Evolutionary conservation across 2,888 invertebrate species (phyloP).

Genomic region (Calephelis perditalis): DNA sequence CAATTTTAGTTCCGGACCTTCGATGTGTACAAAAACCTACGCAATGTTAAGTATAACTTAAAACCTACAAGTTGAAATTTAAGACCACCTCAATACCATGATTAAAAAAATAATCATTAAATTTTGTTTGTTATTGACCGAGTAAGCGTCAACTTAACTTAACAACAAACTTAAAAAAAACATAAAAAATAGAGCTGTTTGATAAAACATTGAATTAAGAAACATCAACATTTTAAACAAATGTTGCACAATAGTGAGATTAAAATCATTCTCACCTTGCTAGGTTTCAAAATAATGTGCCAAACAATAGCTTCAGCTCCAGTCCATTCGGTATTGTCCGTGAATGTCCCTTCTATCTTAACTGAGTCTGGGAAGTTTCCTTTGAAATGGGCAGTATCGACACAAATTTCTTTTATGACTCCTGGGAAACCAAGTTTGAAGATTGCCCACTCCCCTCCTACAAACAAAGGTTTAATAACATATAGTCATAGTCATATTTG

Average conservation of each 20-base stretch:
- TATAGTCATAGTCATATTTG: neutral
- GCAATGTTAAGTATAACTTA: too few relatives aligned
- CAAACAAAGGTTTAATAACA: slow-evolving; percentile 21
- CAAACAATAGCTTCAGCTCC: slow-evolving; percentile 47
- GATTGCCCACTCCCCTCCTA: slow-evolving; percentile 80
- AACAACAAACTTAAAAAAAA: too few relatives aligned
- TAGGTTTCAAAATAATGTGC: slow-evolving; percentile 65
- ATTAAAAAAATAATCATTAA: too few relatives aligned
- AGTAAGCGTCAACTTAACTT: too few relatives aligned
- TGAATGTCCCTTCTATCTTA: slow-evolving; percentile 71
- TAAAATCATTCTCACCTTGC: slow-evolving; percentile 61
- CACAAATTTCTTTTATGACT: slow-evolving; percentile 63
- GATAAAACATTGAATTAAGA: too few relatives aligned
- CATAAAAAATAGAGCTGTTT: too few relatives aligned
- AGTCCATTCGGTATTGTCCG: slow-evolving; percentile 47
- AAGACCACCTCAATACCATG: too few relatives aligned
- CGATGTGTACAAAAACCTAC: too few relatives aligned
- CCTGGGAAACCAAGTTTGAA: slow-evolving; percentile 78
- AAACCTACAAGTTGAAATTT: too few relatives aligned
- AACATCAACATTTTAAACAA: too few relatives aligned
- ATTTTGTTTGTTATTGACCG: too few relatives aligned
- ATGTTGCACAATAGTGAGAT: neutral
- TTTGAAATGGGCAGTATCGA: slow-evolving; percentile 81
- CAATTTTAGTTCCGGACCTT: too few relatives aligned
- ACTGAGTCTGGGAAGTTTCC: slow-evolving; percentile 81